Evolutionary conservation across 1,140 invertebrate species (phyloP), one percentile per base, ranked within the genome.

Genomic region (Ruditapes philippinarum): DNA sequence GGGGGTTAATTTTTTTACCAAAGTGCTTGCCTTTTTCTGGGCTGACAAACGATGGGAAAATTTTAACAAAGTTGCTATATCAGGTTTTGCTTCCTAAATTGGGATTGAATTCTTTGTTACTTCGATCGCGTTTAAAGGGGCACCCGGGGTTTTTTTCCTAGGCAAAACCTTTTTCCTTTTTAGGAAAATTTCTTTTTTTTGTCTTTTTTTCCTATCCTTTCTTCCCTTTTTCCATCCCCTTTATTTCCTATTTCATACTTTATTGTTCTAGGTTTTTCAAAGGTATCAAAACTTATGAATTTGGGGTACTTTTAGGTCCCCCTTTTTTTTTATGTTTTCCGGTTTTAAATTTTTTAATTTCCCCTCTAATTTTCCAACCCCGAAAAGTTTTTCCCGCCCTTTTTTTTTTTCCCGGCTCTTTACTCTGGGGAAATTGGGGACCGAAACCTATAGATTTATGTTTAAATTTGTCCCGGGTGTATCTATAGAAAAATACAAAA

Each of bases 281-380:
- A 85, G 81, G 94, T 93, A 73, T 95, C 94, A 90, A 94, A 94
- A 33, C 93, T 93, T 95, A 94, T 84, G 81, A 81, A 88, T 88
- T 65, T 91, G 90, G 54, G 38, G 83, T 80, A 49, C 86, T 36
- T 36, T 79, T 79, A 12, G 33, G n/a, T 51, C 36, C 40, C 57
- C 65, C 62, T 31, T 60, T 85, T 51, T 78, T 89, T 65, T 86
- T 90, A 36, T 89, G 89, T 51, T 91, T 92, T 65, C 82, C 80
- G n/a, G n/a, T 5, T 54, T 95, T 94, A 91, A 95, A 95, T 70
- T 89, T 76, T 45, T 93, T 90, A 38, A 95, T 94, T 90, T 95
- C 94, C 49, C 92, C 88, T 88, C 94, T 91, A 31, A 95, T 92
- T 88, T 93, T 92, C 17, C 92, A 25, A 94, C 89, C 28, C 93